These are phyloP conservation scores for Lysandra bellargus DNA, from an alignment of 2,888 invertebrate genomes.

Conservation along the genomic window DNA sequence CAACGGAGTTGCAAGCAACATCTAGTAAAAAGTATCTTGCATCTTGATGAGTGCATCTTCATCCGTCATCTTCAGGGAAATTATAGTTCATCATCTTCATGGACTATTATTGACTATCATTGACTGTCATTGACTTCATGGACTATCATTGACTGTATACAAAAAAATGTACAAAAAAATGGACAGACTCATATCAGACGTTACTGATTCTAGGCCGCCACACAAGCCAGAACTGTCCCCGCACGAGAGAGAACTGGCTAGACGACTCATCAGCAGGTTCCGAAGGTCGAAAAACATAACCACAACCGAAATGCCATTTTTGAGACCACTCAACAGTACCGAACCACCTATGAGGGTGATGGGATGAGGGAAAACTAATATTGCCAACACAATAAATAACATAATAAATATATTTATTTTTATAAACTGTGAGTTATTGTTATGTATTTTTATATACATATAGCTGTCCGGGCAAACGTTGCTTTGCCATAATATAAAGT, in stretches of 20 bases:
- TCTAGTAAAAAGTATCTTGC: too few relatives aligned
- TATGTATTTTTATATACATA: neutral
- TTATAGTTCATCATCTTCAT: too few relatives aligned
- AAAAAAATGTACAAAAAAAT: too few relatives aligned
- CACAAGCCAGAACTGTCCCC: conserved; percentile 58
- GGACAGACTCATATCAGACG: too few relatives aligned
- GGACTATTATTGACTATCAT: too few relatives aligned
- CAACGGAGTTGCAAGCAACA: too few relatives aligned
- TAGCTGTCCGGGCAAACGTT: too few relatives aligned
- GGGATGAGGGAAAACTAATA: neutral
- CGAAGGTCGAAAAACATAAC: conserved; percentile 59
- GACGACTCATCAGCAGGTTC: conserved; percentile 63
- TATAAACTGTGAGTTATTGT: neutral
- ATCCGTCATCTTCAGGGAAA: too few relatives aligned
- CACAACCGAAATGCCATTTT: conserved; percentile 50
- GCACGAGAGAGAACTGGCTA: conserved; percentile 62
- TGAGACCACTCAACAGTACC: conserved; percentile 54
- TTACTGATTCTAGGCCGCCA: conserved; percentile 51
- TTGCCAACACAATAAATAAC: neutral
- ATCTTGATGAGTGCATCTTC: too few relatives aligned
- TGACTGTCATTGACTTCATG: too few relatives aligned
- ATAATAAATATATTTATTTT: neutral
- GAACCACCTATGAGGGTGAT: conserved; percentile 38
- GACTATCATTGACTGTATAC: too few relatives aligned
- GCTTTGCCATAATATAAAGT: too few relatives aligned